Evolutionary conservation across 2,888 invertebrate species (phyloP).

Genomic region (Cerastis leucographa): DNA sequence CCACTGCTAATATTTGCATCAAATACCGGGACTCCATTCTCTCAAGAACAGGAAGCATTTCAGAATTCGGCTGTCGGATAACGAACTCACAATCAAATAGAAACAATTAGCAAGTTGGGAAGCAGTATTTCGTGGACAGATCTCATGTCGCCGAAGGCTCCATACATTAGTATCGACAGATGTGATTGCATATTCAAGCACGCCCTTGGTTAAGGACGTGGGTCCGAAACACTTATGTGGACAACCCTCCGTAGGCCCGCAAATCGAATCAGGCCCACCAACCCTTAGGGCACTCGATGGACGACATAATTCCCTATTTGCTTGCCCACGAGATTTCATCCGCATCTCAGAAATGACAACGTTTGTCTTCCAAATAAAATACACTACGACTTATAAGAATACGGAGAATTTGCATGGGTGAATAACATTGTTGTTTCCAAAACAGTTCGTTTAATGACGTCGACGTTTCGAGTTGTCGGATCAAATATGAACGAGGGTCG

Average conservation of each 20-base stretch:
- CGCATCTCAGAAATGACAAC: conserved; percentile 53
- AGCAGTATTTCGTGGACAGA: conserved; percentile 26
- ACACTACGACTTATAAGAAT: conserved; percentile 39
- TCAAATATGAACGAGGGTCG: conserved; percentile 3
- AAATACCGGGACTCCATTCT: conserved; percentile 12
- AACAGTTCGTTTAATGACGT: conserved; percentile 37
- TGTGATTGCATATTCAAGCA: conserved; percentile 73
- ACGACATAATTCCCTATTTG: conserved; percentile 71
- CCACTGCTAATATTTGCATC: conserved; percentile 52
- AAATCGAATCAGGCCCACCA: conserved; percentile 73
- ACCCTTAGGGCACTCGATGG: conserved; percentile 65
- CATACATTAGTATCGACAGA: conserved; percentile 69
- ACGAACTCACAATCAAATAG: conserved; percentile 41
- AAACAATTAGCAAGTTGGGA: conserved; percentile 53
- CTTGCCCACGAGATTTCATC: conserved; percentile 65
- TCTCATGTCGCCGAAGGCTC: conserved; percentile 35
- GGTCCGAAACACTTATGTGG: conserved; percentile 73
- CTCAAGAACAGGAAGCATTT: conserved; percentile 32
- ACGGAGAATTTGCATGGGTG: conserved; percentile 14
- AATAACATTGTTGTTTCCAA: conserved; percentile 24
- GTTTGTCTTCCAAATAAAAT: conserved; percentile 59
- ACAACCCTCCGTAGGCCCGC: conserved; percentile 67
- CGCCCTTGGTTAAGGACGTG: conserved; percentile 70
- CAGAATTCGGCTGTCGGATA: conserved; percentile 14
- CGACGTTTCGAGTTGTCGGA: conserved; percentile 18